A percentile compares a stretch with the other conserved stretches of the same genome.
phyloP scores from a whole-genome alignment of 2,797 vertebrate genomes.

The Megalops cyprinoides region DNA sequence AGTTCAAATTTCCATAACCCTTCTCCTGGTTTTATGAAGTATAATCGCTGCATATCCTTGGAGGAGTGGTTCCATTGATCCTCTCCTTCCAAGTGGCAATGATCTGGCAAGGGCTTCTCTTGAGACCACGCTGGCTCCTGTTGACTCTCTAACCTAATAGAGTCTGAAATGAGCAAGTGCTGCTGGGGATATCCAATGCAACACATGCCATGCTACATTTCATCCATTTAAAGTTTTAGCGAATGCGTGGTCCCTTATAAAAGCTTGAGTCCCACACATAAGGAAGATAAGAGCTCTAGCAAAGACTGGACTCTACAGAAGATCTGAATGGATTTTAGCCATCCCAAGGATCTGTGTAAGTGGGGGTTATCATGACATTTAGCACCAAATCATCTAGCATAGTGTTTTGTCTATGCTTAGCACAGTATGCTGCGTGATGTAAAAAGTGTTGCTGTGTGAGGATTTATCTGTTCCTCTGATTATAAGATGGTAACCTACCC shows the following conservation, averaged over 20 bases:
- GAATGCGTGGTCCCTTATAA: background rate
- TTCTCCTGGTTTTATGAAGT: slow-evolving; percentile 12
- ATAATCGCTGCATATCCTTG: slow-evolving; percentile 21
- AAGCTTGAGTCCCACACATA: background rate
- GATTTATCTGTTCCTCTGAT: too few relatives aligned
- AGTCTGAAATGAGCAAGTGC: slow-evolving; percentile 20
- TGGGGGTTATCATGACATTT: too few relatives aligned
- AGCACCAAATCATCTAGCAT: too few relatives aligned
- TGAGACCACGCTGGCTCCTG: slow-evolving; percentile 9
- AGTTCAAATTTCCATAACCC: background rate
- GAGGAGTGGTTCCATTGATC: slow-evolving; percentile 26
- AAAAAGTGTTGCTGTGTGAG: too few relatives aligned
- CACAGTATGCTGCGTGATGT: too few relatives aligned
- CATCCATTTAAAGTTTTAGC: slow-evolving; percentile 3
- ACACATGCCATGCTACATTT: background rate
- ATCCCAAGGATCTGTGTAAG: too few relatives aligned
- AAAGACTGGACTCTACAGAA: too few relatives aligned
- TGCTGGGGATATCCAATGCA: slow-evolving; percentile 11
- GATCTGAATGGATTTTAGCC: too few relatives aligned
- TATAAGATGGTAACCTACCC: too few relatives aligned
- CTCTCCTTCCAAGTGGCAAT: slow-evolving; percentile 25
- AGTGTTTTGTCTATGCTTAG: too few relatives aligned
- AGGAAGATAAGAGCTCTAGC: too few relatives aligned
- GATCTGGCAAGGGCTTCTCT: slow-evolving; percentile 21
- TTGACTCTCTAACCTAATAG: slow-evolving; percentile 14